Evolutionary conservation across 2,113 vertebrate species (phyloP), one percentile per base, ranked within the genome.

Genomic region (Microtus oregoni): DNA sequence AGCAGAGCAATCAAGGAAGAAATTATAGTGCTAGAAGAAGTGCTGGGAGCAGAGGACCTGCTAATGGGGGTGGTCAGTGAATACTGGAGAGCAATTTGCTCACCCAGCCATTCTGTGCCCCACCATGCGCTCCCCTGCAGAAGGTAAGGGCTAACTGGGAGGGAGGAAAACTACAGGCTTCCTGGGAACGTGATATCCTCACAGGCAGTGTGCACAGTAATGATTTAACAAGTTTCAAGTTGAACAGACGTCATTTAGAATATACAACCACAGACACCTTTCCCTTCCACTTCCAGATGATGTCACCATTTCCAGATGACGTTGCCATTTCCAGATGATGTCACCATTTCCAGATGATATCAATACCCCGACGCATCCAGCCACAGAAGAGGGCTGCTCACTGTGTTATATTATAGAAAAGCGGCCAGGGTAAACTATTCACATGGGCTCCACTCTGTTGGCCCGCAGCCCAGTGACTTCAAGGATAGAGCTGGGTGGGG

Each of bases 371-470:
- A 17, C 1, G 30, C 5, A 58, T 30, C 73, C 68, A 82, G 52
- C 63, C 91, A 47, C 65, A 72, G 70, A 61, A 96, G 94, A 55
- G 10, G 86, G 67, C 78, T 72, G 83, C 55, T 87, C 82, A 83
- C 76, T 95, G 92, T 94, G 89, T 78, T 82, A 81, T n/a, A 86
- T 81, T 95, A 94, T 9, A 44, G 87, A 72, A 97, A 91, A 97
- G 75, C 58, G 76, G 24, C 28, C 50, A 58, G 12, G 19, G 67
- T 86, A 65, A 94, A 50, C 20, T 77, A 35, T 82, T 67, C 22
- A 47, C 86, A 88, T 72, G 68, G 82, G 86, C 88, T 95, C 92
- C 68, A 90, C 92, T 89, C 85, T 44, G 70, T 83, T 91, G 87
- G 63, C 89, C 95, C 91, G 65, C 76, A 89, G n/a, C 30, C 92